Conservation (phyloP, 1,140 invertebrate genomes). For the Polypedilum vanderplanki region DNA sequence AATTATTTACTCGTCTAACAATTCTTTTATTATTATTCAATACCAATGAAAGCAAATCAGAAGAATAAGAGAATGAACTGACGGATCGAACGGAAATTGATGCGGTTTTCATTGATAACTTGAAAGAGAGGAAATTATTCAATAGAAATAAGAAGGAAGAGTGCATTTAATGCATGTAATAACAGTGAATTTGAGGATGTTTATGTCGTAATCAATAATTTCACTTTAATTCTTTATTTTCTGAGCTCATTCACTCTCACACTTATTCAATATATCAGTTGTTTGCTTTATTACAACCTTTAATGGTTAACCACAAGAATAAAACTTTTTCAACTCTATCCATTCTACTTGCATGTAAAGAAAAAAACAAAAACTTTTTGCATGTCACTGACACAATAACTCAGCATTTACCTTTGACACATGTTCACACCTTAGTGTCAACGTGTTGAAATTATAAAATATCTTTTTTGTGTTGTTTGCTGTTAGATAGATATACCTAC, state of each 20-base stretch:
- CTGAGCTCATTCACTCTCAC: background rate
- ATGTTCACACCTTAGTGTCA: slow-evolving; percentile 14
- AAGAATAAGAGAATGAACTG: background rate
- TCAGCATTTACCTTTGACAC: background rate
- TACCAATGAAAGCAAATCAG: background rate
- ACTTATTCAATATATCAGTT: background rate
- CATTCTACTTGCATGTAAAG: background rate
- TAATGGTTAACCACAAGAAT: background rate
- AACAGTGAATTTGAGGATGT: background rate
- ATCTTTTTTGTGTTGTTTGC: no score
- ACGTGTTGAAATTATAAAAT: background rate
- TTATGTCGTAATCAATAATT: background rate
- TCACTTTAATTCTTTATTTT: background rate
- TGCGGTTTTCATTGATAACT: slow-evolving; percentile 15
- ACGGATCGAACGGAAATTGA: background rate
- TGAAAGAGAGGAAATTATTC: background rate
- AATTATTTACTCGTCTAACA: background rate
- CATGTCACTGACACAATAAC: slow-evolving; percentile 18
- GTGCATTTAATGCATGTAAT: background rate
- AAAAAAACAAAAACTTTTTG: background rate
- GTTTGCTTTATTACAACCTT: background rate
- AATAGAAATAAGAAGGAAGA: background rate
- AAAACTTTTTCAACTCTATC: background rate
- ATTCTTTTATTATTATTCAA: background rate
- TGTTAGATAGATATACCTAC: no score